phyloP scores from a whole-genome alignment of 2,888 invertebrate species.

The Patella pellucida region DNA sequence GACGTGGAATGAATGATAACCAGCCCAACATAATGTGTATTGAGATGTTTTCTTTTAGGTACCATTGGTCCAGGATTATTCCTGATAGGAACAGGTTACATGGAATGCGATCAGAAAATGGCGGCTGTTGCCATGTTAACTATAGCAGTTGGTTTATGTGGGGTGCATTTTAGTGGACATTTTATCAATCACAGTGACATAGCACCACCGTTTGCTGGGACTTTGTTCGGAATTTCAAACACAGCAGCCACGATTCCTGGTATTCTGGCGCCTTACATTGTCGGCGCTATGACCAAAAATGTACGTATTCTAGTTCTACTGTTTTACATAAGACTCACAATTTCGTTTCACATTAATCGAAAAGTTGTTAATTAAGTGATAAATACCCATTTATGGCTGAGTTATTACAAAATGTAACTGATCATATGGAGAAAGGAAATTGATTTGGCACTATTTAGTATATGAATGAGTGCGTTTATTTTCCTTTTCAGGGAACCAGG shows the following conservation, averaged over 20 bases:
- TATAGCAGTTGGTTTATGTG: slow-evolving; percentile 55
- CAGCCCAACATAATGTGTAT: no score
- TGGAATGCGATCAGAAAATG: slow-evolving; percentile 55
- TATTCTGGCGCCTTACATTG: slow-evolving; percentile 59
- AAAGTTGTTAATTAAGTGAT: no score
- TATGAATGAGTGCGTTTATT: no score
- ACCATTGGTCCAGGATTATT: slow-evolving; percentile 50
- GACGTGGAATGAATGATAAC: no score
- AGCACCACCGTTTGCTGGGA: slow-evolving; percentile 60
- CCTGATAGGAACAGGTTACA: slow-evolving; percentile 54
- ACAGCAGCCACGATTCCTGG: slow-evolving; percentile 57
- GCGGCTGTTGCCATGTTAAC: slow-evolving; percentile 55
- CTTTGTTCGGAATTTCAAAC: slow-evolving; percentile 57
- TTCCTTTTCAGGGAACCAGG: slow-evolving; percentile 44
- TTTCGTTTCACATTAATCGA: no score
- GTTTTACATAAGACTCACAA: no score
- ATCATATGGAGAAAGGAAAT: background rate
- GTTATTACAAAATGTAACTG: no score
- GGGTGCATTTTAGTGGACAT: slow-evolving; percentile 59
- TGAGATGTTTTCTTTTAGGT: slow-evolving; percentile 38
- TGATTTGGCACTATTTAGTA: no score
- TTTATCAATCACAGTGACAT: slow-evolving; percentile 63
- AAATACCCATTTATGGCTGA: no score
- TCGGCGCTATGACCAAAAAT: slow-evolving; percentile 55
- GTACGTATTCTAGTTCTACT: slow-evolving; percentile 37